A percentile compares a stretch with the other conserved stretches of the same genome.
phyloP scores from a whole-genome alignment of 2,888 invertebrate genomes.

The Nephrotoma flavescens region DNA sequence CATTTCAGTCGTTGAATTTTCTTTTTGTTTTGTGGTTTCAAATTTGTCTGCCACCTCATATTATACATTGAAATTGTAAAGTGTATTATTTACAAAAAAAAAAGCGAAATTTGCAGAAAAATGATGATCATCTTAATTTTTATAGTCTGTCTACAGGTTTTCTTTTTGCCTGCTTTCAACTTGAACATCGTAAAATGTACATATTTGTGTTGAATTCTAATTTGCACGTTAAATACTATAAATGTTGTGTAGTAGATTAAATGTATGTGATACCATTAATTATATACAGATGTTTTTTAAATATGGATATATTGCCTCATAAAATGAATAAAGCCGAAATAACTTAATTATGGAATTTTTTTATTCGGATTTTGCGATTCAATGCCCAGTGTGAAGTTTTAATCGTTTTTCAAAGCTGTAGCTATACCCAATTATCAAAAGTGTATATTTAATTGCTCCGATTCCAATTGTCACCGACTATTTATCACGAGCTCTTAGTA shows the following conservation, averaged over 20 bases:
- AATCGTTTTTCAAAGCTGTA: too few relatives aligned
- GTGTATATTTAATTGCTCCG: too few relatives aligned
- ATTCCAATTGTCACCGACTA: too few relatives aligned
- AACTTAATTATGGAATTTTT: background rate
- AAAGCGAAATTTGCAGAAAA: background rate
- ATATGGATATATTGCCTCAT: background rate
- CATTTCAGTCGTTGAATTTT: background rate
- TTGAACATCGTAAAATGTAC: background rate
- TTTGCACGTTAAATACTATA: background rate
- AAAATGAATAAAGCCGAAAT: background rate
- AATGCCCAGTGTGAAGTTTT: too few relatives aligned
- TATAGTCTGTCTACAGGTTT: background rate
- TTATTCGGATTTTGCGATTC: background rate
- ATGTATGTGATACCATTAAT: background rate
- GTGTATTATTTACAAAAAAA: background rate
- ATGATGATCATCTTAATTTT: background rate
- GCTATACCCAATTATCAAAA: too few relatives aligned
- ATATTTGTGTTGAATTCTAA: background rate
- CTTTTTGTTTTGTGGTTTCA: background rate
- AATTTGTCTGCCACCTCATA: background rate
- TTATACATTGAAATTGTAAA: background rate
- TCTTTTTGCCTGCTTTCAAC: background rate
- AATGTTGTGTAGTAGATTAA: background rate
- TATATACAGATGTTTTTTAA: background rate
- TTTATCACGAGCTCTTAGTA: too few relatives aligned